Base-by-base conservation (phyloP, 2,888 invertebrate species). In the Drosophila koepferae region DNA sequence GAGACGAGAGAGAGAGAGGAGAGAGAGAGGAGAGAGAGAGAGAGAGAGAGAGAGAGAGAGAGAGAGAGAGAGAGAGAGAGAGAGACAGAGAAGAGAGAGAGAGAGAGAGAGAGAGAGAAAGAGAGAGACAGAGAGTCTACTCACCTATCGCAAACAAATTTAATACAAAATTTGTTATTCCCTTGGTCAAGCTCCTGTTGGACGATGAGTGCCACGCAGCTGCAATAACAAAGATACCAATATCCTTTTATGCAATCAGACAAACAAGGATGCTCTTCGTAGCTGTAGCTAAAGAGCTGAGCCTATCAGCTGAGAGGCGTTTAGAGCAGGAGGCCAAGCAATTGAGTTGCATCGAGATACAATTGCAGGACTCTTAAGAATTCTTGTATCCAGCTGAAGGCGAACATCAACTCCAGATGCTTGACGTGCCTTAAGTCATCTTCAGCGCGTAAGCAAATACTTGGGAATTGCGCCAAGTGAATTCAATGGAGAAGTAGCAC, bases 221-320 rank as follows among this genome's bases (percentile, higher is more conserved):
- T 51, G 51, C 34, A 18, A 51, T 36, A 36, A 51, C 36, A 36
- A 18, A 36, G 34, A 51, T 51, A 36, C 8, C 18, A 51, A 51
- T 18, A 36, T 14, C 18, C 14, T 36, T 51, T 51, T 8, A 49
- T 49, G 31, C 51, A 51, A 12, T 18, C 51, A 10, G n/a, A 18
- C 34, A 49, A 31, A 49, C 49, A 49, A 44, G 31, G 10, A 6
- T 10, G 49, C n/a, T 14, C 20, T 16, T 14, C 23, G 6, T 7
- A 10, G 46, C 28, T 10, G 28, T 16, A 4, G 28, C 20, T 8
- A 7, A 16, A 28, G 48, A 48, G 48, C 31, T n/a, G 49, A 49
- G 49, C 49, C 31, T 31, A 31, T 49, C 31, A n/a, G 49, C 36
- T 51, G 51, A 51, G 34, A 18, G 36, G 14, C 51, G 0, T 34